Conservation (phyloP, 2,888 invertebrate species). For the Emmelina monodactyla region DNA sequence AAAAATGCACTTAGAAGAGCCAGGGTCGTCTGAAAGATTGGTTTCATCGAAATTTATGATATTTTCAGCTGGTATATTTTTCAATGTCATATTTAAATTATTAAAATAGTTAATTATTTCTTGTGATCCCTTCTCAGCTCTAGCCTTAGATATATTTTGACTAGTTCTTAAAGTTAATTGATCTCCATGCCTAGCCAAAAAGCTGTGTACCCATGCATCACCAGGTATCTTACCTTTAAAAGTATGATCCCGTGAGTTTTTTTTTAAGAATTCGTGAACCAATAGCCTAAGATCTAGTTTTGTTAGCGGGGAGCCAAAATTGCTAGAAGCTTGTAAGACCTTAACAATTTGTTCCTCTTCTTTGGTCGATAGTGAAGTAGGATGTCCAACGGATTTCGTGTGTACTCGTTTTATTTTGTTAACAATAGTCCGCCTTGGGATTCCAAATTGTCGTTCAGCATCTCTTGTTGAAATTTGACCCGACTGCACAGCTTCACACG, state of each 20-base stretch:
- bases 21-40: conserved; percentile 16
- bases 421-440: too few species aligned
- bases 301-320: too few species aligned
- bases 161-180: conserved; percentile 14
- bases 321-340: too few species aligned
- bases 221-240: conserved; percentile 9
- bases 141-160: conserved; percentile 17
- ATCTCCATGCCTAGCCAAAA: conserved; percentile 9
- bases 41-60: conserved; percentile 15
- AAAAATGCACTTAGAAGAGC: conserved; percentile 10
- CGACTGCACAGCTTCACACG: too few species aligned
- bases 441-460: not conserved
- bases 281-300: too few species aligned
- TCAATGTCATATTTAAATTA: conserved; percentile 8
- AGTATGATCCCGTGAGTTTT: conserved; percentile 12
- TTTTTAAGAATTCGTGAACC: conserved; percentile 15
- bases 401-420: too few species aligned
- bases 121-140: conserved; percentile 15
- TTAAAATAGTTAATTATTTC: conserved; percentile 15
- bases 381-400: too few species aligned
- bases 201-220: conserved; percentile 10
- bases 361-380: too few species aligned
- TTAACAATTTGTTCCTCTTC: too few species aligned
- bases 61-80: conserved; percentile 5
- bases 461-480: not conserved